Percentiles rank a stretch among this genome's conserved stretches.
phyloP scores from a whole-genome alignment of 2,113 vertebrate species.

The Sula dactylatra region DNA sequence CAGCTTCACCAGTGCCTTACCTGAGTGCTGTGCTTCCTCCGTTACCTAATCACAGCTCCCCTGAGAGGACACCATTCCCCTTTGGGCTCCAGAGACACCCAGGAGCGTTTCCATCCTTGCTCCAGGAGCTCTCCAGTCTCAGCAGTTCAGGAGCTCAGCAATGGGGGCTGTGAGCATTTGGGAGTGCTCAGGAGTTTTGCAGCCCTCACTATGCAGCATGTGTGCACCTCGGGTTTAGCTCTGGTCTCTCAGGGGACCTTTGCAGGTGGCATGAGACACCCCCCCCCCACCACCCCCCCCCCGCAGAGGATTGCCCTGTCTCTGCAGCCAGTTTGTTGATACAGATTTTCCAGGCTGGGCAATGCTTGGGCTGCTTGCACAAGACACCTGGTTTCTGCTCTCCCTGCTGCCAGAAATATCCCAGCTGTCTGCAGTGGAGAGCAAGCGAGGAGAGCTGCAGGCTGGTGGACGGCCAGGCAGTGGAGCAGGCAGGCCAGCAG shows the following conservation, averaged over 20 bases:
- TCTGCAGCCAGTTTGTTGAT: neutral
- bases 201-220: neutral
- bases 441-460: neutral
- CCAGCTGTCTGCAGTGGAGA: neutral
- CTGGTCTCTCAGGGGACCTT: neutral
- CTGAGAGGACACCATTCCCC: neutral
- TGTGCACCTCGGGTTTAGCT: rapidly evolving
- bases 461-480: neutral
- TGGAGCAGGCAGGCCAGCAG: neutral
- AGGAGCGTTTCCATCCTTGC: neutral
- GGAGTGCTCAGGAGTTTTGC: neutral
- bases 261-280: neutral
- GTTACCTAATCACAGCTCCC: neutral
- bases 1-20: neutral
- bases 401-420: neutral
- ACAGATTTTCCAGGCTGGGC: neutral
- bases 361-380: neutral
- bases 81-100: neutral
- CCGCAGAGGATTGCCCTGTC: rapidly evolving
- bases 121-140: neutral
- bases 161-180: neutral
- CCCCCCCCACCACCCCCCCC: too few relatives aligned
- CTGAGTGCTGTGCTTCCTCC: neutral
- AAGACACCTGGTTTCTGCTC: neutral
- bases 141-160: neutral